A percentile compares a stretch with the other conserved stretches of the same genome.
Conservation (phyloP, 2,113 vertebrate species). For the Cepphus grylle region DNA sequence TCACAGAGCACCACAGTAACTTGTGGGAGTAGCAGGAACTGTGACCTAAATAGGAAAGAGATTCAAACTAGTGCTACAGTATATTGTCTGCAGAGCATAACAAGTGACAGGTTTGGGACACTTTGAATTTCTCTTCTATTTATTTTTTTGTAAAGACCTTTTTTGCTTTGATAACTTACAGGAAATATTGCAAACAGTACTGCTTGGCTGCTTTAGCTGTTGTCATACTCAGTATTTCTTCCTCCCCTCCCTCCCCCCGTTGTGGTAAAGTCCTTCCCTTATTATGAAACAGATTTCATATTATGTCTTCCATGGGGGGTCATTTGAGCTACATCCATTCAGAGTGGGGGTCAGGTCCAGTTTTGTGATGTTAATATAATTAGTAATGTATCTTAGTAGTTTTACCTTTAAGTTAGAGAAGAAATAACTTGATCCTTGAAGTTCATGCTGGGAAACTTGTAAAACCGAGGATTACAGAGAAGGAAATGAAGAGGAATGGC, state of each 20-base stretch:
- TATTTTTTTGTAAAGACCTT: not conserved
- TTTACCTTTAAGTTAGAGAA: not conserved
- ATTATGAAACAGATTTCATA: not conserved
- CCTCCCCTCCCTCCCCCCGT: not conserved
- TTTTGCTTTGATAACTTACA: not conserved
- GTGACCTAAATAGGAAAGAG: conserved; percentile 37
- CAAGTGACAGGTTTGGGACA: conserved; percentile 15
- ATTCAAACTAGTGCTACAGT: not conserved
- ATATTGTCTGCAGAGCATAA: not conserved
- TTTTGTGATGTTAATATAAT: not conserved
- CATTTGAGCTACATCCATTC: not conserved
- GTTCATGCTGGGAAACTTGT: not conserved
- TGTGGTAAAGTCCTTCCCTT: not conserved
- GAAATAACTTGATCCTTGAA: not conserved
- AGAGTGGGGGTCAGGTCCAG: not conserved
- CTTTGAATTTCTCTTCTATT: conserved; percentile 12
- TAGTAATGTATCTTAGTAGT: not conserved
- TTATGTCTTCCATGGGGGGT: not conserved
- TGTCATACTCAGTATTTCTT: not conserved
- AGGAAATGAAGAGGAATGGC: not conserved
- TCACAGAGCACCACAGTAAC: not conserved
- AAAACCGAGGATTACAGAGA: not conserved
- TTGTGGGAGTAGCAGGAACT: not conserved
- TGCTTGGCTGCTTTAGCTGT: not conserved
- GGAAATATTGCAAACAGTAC: not conserved